Evolutionary conservation across 2,797 vertebrate genomes (phyloP), one percentile per base, ranked within the genome.

Genomic region (Philypnodon macrostomus): DNA sequence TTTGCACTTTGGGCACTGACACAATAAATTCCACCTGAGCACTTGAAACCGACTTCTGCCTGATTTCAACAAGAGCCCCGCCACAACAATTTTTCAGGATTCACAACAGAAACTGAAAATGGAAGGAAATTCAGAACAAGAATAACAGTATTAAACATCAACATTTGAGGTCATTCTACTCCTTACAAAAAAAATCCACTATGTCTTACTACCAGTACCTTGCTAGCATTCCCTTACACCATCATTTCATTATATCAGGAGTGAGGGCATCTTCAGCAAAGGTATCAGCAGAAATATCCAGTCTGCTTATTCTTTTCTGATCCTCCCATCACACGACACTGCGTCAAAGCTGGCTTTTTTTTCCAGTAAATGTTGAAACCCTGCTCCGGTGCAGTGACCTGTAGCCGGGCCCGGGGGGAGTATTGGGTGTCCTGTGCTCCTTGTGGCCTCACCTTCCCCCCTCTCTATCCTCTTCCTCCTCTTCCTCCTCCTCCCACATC

Each of bases 321-420:
- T 16, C n/a, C n/a, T n/a, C n/a, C n/a, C n/a, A n/a, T n/a, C n/a
- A n/a, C n/a, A n/a, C n/a, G 23, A 13, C 63, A 33, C 57, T 77
- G 73, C 59, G 21, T 77, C 75, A 76, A 67, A 47, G 30, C 36
- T 39, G 1, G 0, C 7, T 42, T 62, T 67, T 77, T 81, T 73
- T 81, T 70, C 79, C 82, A 67, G 77, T 70, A 85, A 87, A 81
- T 38, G 72, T 70, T 83, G 85, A 86, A 86, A 87, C 68, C 73
- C 76, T 51, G 83, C 63, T 72, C 74, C 49, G 7, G 46, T 47
- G 27, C 37, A 0, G 69, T 73, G 77, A 85, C 80, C 83, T 80
- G 77, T 65, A 30, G 69, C 69, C 2, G 18, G 71, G 69, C 81
- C 79, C 85, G 44, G 38, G 2, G 88, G 87, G 88, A 77, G 79